Evolutionary conservation across 2,113 vertebrate species (phyloP).

Genomic region (Rhadina sibilatrix): DNA sequence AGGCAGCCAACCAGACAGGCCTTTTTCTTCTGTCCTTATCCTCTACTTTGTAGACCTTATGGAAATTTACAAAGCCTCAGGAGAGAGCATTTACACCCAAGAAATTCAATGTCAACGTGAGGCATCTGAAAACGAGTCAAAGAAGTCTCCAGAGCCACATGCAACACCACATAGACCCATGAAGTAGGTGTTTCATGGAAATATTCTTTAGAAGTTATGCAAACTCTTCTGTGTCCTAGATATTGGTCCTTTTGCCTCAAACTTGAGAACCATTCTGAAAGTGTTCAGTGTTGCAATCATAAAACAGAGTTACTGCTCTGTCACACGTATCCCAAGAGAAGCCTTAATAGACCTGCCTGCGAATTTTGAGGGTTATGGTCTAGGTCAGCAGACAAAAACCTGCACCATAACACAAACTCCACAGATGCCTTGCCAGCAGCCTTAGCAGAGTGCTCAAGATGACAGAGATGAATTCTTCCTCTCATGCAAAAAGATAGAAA

Average conservation of each 20-base stretch:
- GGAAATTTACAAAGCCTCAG: not conserved
- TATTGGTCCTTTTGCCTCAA: not conserved
- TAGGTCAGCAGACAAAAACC: not conserved
- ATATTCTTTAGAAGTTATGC: not conserved
- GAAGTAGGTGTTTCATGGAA: not conserved
- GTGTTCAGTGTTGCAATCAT: not conserved
- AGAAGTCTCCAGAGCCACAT: not conserved
- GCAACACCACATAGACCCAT: accelerated
- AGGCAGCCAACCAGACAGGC: not conserved
- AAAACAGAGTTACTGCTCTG: not conserved
- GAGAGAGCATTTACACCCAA: not conserved
- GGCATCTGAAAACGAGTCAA: not conserved
- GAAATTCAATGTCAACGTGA: not conserved
- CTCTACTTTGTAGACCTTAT: not conserved
- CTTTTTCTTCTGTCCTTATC: not conserved
- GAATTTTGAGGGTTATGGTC: not conserved
- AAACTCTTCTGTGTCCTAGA: not conserved
- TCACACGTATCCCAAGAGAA: not conserved
- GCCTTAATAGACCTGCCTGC: not conserved
- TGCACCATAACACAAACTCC: not conserved
- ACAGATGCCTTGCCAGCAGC: not conserved
- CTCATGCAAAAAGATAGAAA: conserved; percentile 23
- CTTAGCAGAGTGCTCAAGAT: not conserved
- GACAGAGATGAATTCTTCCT: conserved; percentile 19
- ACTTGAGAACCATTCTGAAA: not conserved